Evolutionary conservation across 2,888 invertebrate species (phyloP).

Genomic region (Tenthredo notha): DNA sequence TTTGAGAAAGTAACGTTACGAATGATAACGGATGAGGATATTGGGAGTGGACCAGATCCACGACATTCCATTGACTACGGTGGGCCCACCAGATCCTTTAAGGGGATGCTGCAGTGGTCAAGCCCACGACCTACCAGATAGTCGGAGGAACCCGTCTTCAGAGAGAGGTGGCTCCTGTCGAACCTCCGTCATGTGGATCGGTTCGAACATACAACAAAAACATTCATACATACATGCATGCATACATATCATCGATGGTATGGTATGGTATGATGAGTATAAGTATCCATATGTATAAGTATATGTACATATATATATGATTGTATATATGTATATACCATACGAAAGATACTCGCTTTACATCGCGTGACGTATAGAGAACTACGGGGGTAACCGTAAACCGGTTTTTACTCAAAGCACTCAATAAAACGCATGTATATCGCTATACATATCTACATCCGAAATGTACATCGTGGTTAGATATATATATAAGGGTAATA

Average conservation of each 20-base stretch:
- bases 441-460: neutral
- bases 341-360: conserved; percentile 6
- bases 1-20: conserved; percentile 25
- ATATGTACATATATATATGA: too few relatives aligned
- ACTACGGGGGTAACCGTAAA: neutral
- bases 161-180: conserved; percentile 25
- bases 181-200: conserved; percentile 28
- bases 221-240: neutral
- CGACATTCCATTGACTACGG: conserved; percentile 38
- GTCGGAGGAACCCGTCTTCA: conserved; percentile 37
- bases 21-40: neutral
- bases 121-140: conserved; percentile 42
- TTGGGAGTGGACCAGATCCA: conserved; percentile 30
- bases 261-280: neutral
- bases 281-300: neutral
- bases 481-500: neutral
- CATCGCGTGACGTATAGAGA: conserved; percentile 16
- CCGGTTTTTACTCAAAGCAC: conserved; percentile 21
- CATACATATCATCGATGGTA: neutral
- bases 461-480: neutral
- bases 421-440: conserved; percentile 10
- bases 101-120: conserved; percentile 10
- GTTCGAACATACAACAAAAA: conserved; percentile 24
- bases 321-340: neutral
- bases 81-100: neutral